A percentile compares a stretch with the other conserved stretches of the same genome.
Evolutionary conservation across 2,888 invertebrate genomes (phyloP).

Genomic region (Caenorhabditis wallacei): DNA sequence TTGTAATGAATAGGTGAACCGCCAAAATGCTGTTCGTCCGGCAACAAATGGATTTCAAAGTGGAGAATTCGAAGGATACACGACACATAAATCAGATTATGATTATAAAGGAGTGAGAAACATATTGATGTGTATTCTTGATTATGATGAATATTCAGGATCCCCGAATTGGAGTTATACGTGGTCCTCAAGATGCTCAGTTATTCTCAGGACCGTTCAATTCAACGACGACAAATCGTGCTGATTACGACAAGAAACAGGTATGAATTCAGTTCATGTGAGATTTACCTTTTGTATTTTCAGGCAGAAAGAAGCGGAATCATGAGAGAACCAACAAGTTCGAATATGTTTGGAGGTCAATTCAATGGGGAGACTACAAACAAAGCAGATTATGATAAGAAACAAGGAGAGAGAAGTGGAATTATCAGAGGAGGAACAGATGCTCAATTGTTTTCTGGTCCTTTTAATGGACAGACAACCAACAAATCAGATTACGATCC

Average conservation of each 20-base stretch:
- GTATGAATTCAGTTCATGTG: neutral
- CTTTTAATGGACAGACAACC: slow-evolving; percentile 64
- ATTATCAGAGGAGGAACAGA: slow-evolving; percentile 20
- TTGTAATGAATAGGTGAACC: slow-evolving; percentile 34
- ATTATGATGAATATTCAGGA: slow-evolving; percentile 2
- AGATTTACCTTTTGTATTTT: neutral
- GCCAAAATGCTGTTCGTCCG: slow-evolving; percentile 55
- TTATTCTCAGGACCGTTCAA: slow-evolving; percentile 45
- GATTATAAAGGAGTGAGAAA: slow-evolving; percentile 58
- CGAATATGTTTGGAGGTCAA: slow-evolving; percentile 42
- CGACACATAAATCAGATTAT: slow-evolving; percentile 71
- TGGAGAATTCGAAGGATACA: slow-evolving; percentile 70
- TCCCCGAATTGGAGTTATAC: slow-evolving; percentile 16
- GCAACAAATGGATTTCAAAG: slow-evolving; percentile 51
- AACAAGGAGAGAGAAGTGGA: slow-evolving; percentile 41
- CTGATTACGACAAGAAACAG: slow-evolving; percentile 57
- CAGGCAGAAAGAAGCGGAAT: slow-evolving; percentile 29
- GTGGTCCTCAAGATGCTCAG: slow-evolving; percentile 45
- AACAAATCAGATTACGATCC: slow-evolving; percentile 43
- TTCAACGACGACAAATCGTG: slow-evolving; percentile 55
- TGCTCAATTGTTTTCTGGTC: slow-evolving; percentile 50
- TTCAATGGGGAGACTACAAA: slow-evolving; percentile 58
- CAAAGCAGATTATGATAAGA: slow-evolving; percentile 49
- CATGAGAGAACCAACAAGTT: slow-evolving; percentile 27
- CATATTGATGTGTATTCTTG: neutral